Base-by-base conservation (phyloP, 30 jellyfish, hydroid and myxozoan genomes). In the Clytia hemisphaerica region DNA sequence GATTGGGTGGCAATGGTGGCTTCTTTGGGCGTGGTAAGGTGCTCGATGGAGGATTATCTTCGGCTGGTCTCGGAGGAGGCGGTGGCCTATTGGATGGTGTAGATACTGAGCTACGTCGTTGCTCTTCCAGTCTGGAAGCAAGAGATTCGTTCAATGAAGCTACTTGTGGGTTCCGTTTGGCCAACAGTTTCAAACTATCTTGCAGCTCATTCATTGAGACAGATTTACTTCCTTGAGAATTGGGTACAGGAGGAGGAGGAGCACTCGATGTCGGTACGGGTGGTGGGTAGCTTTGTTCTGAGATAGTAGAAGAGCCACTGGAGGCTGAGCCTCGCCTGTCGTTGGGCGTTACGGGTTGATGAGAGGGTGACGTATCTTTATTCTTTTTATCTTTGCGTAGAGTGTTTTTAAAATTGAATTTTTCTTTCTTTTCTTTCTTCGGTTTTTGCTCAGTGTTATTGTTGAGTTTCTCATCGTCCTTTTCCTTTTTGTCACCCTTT, bases 81-180 rank as follows among this genome's bases (percentile, higher is more conserved):
- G 88, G 94, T 27, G 93, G 93, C 38, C 80, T 61, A 50, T 79
- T 80, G 37, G 47, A 61, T 3, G 93, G 80, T 21, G 58, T 38
- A 6, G 46, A 40, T 29, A 80, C 80, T 47, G 49, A 49, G 42
- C 73, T 73, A 26, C 58, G 64, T 21, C 77, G 53, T 25, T 69
- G 12, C 4, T 28, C 21, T 30, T 34, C 53, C 49, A 30, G 58
- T n/a, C 70, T 57, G 28, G 74, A 53, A 2, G 58, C 21, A 61
- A 44, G 65, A 34, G 49, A 24, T 12, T 51, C 46, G 2, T 40
- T 19, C 7, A 57, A 49, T 6, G 25, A 58, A 19, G 61, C 84
- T 33, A 53, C 34, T n/a, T 65, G 1, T 24, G 45, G 46, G 22
- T 44, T 57, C 4, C 50, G 32, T 4, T 67, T 65, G 10, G 25